Evolutionary conservation across 2,113 vertebrate genomes (phyloP).

Genomic region (Toxostoma redivivum): DNA sequence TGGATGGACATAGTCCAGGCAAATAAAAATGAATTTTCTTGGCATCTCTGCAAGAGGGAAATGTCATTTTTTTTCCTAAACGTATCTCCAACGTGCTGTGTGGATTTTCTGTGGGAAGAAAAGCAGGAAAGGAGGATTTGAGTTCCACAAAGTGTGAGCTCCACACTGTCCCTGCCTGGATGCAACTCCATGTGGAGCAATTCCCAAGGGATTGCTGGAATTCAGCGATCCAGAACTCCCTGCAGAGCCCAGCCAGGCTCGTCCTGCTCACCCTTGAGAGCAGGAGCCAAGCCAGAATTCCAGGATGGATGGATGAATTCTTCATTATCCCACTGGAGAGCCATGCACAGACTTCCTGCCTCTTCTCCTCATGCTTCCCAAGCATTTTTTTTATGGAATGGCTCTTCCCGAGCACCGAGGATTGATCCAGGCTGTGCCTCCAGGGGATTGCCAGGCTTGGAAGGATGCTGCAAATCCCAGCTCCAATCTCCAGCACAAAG

Average conservation of each 20-base stretch:
- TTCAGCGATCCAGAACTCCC: not conserved
- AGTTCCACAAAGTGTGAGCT: not conserved
- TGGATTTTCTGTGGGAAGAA: not conserved
- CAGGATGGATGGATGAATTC: too few species aligned
- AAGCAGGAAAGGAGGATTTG: not conserved
- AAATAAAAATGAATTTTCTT: not conserved
- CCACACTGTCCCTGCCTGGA: accelerated
- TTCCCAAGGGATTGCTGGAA: not conserved
- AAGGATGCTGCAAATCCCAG: not conserved
- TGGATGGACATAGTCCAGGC: not conserved
- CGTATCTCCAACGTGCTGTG: not conserved
- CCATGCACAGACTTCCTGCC: accelerated
- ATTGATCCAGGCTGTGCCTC: not conserved
- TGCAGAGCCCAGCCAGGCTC: accelerated
- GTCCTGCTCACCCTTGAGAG: not conserved
- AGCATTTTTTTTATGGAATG: not conserved
- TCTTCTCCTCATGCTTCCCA: not conserved
- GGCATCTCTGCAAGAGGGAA: not conserved
- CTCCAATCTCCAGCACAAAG: not conserved
- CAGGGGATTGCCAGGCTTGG: accelerated
- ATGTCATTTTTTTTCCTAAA: not conserved
- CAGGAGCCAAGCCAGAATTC: not conserved
- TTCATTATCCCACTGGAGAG: not conserved
- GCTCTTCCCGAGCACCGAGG: not conserved
- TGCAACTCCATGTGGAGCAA: accelerated